Evolutionary conservation across 1,140 invertebrate genomes (phyloP).

Genomic region (Grapholita molesta): DNA sequence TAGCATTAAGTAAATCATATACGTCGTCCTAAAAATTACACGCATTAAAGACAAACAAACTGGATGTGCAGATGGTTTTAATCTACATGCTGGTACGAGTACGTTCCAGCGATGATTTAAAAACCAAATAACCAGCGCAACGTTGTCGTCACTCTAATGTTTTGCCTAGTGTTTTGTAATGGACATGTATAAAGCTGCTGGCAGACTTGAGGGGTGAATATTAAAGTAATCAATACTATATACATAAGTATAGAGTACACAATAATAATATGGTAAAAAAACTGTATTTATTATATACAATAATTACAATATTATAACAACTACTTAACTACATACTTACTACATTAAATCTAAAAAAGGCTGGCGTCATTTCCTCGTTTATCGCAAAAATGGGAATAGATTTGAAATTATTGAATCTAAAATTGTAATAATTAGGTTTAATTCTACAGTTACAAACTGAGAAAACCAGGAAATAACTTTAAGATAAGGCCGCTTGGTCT

Average conservation of each 20-base stretch:
- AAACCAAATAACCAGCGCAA: constrained; percentile 53
- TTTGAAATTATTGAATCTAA: too few species aligned
- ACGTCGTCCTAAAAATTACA: constrained; percentile 1
- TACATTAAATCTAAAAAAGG: too few species aligned
- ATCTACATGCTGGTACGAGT: constrained; percentile 26
- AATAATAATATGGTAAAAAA: too few species aligned
- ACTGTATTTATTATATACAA: too few species aligned
- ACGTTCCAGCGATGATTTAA: constrained; percentile 50
- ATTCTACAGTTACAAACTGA: background rate
- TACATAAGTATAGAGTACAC: too few species aligned
- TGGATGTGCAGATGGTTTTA: constrained; percentile 17
- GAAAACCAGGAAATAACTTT: background rate
- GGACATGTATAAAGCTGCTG: constrained; percentile 21
- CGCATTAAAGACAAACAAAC: background rate
- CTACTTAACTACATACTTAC: too few species aligned
- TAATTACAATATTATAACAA: too few species aligned
- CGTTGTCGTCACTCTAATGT: constrained; percentile 41
- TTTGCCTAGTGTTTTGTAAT: constrained; percentile 47
- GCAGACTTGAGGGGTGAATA: constrained; percentile 28
- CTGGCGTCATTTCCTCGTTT: too few species aligned
- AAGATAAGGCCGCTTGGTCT: background rate
- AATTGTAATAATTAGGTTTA: background rate
- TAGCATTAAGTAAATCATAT: background rate
- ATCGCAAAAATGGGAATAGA: too few species aligned
- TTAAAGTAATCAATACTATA: background rate